These are phyloP conservation scores for Zeuzera pyrina DNA, from an alignment of 2,888 invertebrate species.

Conservation along the genomic window DNA sequence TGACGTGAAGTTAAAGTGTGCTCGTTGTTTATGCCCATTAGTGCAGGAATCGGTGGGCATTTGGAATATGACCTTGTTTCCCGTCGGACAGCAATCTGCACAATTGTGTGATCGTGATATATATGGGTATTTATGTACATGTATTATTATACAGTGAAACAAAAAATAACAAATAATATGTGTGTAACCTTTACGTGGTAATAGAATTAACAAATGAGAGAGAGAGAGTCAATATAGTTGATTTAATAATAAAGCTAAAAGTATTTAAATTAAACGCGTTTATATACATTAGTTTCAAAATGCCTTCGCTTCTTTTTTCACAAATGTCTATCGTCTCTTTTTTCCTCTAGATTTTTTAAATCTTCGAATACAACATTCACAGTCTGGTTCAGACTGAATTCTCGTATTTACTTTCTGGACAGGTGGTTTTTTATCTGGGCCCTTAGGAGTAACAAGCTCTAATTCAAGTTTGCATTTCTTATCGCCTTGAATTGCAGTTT, in stretches of 20 bases:
- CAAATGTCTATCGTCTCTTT: no score
- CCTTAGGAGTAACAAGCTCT: slow-evolving; percentile 78
- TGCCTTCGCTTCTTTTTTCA: no score
- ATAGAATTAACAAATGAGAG: no score
- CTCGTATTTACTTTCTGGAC: slow-evolving; percentile 42
- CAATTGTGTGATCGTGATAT: no score
- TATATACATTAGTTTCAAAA: no score
- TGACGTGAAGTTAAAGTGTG: slow-evolving; percentile 54
- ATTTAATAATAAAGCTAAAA: no score
- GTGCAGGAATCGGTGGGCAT: slow-evolving; percentile 52
- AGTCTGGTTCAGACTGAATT: slow-evolving; percentile 51
- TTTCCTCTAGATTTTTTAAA: slow-evolving; percentile 25
- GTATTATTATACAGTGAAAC: no score
- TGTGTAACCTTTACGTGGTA: no score
- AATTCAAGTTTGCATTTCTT: slow-evolving; percentile 77
- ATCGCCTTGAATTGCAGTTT: slow-evolving; percentile 76
- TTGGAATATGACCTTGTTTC: slow-evolving; percentile 64
- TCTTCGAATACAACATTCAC: slow-evolving; percentile 39
- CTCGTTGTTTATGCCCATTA: slow-evolving; percentile 51
- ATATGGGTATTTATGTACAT: no score
- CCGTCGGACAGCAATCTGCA: slow-evolving; percentile 67
- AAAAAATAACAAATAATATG: no score
- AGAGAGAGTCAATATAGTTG: no score
- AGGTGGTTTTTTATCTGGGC: slow-evolving; percentile 68
- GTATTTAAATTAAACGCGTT: no score